A percentile compares a stretch with the other conserved stretches of the same genome.
phyloP scores from a whole-genome alignment of 30 jellyfish, hydroid and myxozoan genomes.

The Aurelia aurita complex sp. Pacific region DNA sequence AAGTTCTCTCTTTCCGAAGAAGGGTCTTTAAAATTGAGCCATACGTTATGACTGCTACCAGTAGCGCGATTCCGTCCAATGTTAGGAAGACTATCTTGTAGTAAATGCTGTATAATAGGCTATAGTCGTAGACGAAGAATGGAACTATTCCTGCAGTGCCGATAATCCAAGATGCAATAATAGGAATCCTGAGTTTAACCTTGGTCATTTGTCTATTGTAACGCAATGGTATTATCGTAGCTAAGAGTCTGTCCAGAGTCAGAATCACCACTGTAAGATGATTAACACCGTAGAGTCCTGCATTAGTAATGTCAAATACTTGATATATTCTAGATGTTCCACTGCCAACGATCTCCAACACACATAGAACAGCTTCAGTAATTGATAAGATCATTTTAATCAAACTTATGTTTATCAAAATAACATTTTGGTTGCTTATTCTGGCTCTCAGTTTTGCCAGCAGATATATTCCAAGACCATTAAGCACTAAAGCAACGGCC shows the following conservation, averaged over 20 bases:
- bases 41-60: constrained; percentile 24
- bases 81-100: constrained; percentile 43
- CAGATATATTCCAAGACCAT: constrained; percentile 34
- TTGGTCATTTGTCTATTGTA: constrained; percentile 19
- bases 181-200: constrained; percentile 4
- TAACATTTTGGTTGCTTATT: constrained; percentile 1
- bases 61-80: constrained; percentile 18
- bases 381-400: constrained; percentile 14
- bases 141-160: constrained; percentile 53
- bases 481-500: constrained; percentile 22
- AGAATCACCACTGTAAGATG: constrained; percentile 25
- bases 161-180: constrained; percentile 28
- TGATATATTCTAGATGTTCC: constrained; percentile 28
- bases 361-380: constrained; percentile 16
- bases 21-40: constrained; percentile 13
- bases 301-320: constrained; percentile 32
- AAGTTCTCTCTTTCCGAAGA: not conserved
- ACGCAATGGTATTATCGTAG: constrained; percentile 1
- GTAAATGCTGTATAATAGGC: constrained; percentile 18
- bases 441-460: not conserved
- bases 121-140: constrained; percentile 24
- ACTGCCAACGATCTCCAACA: constrained; percentile 8
- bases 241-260: constrained; percentile 45
- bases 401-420: constrained; percentile 38
- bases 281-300: constrained; percentile 60